A percentile compares a stretch with the other conserved stretches of the same genome.
Evolutionary conservation across 2,113 vertebrate genomes (phyloP).

Genomic region (Pluvianellus socialis): DNA sequence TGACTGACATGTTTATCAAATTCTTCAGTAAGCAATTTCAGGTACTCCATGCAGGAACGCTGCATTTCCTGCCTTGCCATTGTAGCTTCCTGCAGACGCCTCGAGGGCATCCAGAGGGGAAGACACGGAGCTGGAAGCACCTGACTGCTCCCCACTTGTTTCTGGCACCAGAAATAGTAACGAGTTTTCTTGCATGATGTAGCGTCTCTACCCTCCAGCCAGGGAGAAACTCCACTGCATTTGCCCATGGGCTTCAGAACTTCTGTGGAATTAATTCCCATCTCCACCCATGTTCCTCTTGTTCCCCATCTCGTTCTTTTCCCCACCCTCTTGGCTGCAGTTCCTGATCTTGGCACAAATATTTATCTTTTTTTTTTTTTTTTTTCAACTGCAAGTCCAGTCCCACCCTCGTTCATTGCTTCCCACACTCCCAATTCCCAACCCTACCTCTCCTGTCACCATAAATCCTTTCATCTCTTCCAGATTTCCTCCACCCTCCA

Average conservation of each 20-base stretch:
- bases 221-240: constrained; percentile 40
- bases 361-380: background rate
- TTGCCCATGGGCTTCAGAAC: constrained; percentile 27
- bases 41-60: background rate
- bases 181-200: background rate
- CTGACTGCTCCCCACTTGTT: constrained; percentile 19
- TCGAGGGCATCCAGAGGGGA: background rate
- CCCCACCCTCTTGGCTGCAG: constrained; percentile 49
- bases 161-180: constrained; percentile 52
- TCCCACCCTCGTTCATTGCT: constrained; percentile 20
- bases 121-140: constrained; percentile 34
- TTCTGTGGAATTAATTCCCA: constrained; percentile 48
- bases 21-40: background rate
- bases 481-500: background rate
- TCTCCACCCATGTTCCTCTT: constrained; percentile 49
- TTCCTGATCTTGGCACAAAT: constrained; percentile 1
- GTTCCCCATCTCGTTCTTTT: background rate
- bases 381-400: background rate
- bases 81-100: background rate
- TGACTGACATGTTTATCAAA: background rate
- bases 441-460: background rate
- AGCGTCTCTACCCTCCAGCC: constrained; percentile 25
- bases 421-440: constrained; percentile 38
- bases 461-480: constrained; percentile 18
- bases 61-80: background rate